A percentile compares a stretch with the other conserved stretches of the same genome.
Evolutionary conservation across 2,888 invertebrate species (phyloP).

Genomic region (Caenorhabditis becei): DNA sequence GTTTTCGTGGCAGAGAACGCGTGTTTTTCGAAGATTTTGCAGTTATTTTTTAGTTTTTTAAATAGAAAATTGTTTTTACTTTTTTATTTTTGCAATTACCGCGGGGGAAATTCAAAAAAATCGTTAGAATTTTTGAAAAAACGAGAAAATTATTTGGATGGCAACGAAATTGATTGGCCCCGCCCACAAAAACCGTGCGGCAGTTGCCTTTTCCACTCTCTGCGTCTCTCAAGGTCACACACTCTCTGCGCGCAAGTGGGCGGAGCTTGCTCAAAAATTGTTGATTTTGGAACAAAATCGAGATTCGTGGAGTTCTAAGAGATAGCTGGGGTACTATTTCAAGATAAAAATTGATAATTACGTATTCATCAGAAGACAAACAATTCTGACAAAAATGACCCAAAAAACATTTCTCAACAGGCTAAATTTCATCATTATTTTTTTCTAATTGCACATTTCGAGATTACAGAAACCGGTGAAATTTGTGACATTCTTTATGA

Average conservation of each 20-base stretch:
- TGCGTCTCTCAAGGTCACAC: not conserved
- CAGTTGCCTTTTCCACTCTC: not conserved
- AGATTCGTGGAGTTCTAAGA: too few species aligned
- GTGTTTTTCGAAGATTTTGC: not conserved
- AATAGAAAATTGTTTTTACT: not conserved
- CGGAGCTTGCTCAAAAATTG: not conserved
- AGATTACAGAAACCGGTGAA: too few species aligned
- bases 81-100: not conserved
- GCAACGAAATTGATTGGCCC: conserved; percentile 53
- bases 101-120: conserved; percentile 1
- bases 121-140: too few species aligned
- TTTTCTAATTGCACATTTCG: too few species aligned
- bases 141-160: conserved; percentile 10
- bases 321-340: too few species aligned
- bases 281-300: too few species aligned
- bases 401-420: too few species aligned
- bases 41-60: not conserved
- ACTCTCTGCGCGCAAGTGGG: not conserved
- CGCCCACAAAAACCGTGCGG: conserved; percentile 45
- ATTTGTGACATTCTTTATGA: too few species aligned
- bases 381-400: too few species aligned
- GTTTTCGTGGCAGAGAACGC: not conserved
- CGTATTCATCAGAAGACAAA: too few species aligned
- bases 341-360: too few species aligned
- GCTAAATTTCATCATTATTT: too few species aligned